Evolutionary conservation across 2,888 invertebrate species (phyloP).

Genomic region (Zygaena filipendulae): DNA sequence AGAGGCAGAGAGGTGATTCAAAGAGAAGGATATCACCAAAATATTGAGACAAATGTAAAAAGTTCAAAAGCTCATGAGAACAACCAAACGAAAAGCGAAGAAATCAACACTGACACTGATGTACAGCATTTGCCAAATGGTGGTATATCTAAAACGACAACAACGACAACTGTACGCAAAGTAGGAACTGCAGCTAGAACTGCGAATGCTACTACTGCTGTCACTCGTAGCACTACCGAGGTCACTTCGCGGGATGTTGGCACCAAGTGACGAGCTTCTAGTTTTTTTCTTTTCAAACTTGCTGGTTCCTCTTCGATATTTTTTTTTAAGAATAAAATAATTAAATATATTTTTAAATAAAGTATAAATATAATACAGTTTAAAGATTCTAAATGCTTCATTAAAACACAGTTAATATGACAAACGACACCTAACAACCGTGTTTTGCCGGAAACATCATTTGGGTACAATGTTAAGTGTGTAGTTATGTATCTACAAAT

Average conservation of each 20-base stretch:
- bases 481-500: too few relatives aligned
- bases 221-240: slow-evolving; percentile 44
- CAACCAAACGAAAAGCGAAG: slow-evolving; percentile 38
- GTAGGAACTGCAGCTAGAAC: slow-evolving; percentile 47
- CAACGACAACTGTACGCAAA: slow-evolving; percentile 48
- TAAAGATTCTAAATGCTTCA: too few relatives aligned
- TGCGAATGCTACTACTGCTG: slow-evolving; percentile 39
- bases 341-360: too few relatives aligned
- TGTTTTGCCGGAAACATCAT: too few relatives aligned
- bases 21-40: slow-evolving; percentile 43
- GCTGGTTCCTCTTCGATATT: too few relatives aligned
- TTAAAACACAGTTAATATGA: too few relatives aligned
- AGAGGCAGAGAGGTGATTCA: slow-evolving; percentile 34
- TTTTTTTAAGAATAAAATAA: too few relatives aligned
- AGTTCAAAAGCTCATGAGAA: slow-evolving; percentile 43
- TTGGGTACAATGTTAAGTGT: too few relatives aligned
- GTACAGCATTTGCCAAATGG: slow-evolving; percentile 51
- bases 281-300: too few relatives aligned
- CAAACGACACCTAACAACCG: too few relatives aligned
- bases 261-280: slow-evolving; percentile 41
- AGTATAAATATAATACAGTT: too few relatives aligned
- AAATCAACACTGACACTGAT: slow-evolving; percentile 44
- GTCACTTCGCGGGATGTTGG: slow-evolving; percentile 53
- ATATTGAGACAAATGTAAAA: slow-evolving; percentile 35
- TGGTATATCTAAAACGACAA: slow-evolving; percentile 47